Evolutionary conservation across 1,140 invertebrate genomes (phyloP), one percentile per base, ranked within the genome.

Genomic region (Heterodera carotae): DNA sequence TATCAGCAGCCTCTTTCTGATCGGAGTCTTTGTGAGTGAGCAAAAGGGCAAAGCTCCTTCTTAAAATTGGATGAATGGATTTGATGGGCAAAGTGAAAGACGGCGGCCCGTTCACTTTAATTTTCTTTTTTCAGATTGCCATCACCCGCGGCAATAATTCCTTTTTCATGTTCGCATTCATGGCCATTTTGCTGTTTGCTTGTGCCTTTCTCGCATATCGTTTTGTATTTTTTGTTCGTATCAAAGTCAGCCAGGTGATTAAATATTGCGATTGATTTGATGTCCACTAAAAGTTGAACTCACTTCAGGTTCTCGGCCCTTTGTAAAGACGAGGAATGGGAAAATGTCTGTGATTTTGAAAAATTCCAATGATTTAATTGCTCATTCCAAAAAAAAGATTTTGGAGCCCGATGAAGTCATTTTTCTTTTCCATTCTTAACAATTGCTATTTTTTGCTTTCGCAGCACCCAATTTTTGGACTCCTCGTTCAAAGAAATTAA

Each of bases 21-120:
- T 82, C 53, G 66, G 77, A n/a, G 18, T 83, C n/a, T 83, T 69
- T 69, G 81, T 82, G 53, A 78, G 81, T 75, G 39, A 31, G 59
- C 29, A 25, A 27, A 5, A 48, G n/a, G 18, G 34, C 43, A 39
- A 15, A 15, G 31, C 29, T 43, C 39, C 12, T 12, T 12, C 39
- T 56, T 56, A 18, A 43, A 43, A 43, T 43, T 43, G 39, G 0
- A 43, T 39, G 7, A 43, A 43, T 7, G 0, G 39, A 0, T 43
- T 43, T 43, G 7, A 43, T 43, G 39, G 15, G 39, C 3, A 43
- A 43, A 10, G 7, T 7, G 39, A 2, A 10, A 10, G 15, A 43
- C 3, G 7, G 39, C 12, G 15, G 48, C 15, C 5, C 22, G 12
- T 56, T 22, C 27, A 29, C 34, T 43, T 69, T 10, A 72, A 6